Evolutionary conservation across 2,888 invertebrate genomes (phyloP), one percentile per base, ranked within the genome.

Genomic region (Chromoteleia sp.): DNA sequence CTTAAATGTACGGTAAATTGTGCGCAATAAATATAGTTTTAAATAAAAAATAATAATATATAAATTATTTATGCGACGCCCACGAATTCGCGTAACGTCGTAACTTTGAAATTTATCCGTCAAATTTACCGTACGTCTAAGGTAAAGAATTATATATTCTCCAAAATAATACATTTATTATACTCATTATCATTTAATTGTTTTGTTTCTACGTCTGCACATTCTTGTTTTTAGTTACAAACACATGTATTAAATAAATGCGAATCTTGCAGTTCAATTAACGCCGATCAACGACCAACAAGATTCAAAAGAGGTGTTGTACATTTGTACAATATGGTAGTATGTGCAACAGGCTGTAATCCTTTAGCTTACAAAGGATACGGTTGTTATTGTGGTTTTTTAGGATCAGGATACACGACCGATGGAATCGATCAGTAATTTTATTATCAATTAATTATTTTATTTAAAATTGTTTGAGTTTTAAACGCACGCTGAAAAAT

Each of bases 361-460:
- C 97, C 97, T 0, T 91, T 97, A 0, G 93, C 94, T 6, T 97
- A 96, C 90, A 97, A 97, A 90, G 97, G 97, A 7, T 97, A 98
- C 87, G 97, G 97, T 1, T 98, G 97, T 90, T 98, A 96, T 90
- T 98, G 97, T 88, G 97, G 98, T 2, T 96, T 97, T 89, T 93
- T 97, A 1, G 97, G 97, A 0, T 94, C 95, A 0, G 97, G 97
- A 6, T 92, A 94, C 80, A 94, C 96, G 0, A 95, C 96, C 29
- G 97, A 97, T 91, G 96, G 95, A 17, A 97, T 97, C 81, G 97
- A 96, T 91, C 94, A 94, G 96, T 96, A 91, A 58, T 71, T 17
- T 50, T 54, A 12, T 36, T 15, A 48, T 10, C 29, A 54, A n/a
- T n/a, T n/a, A n/a, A n/a, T n/a, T 52, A 45, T 52, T 59, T 14